Conservation (phyloP, 2,113 vertebrate genomes). For the Atlantisia rogersi region DNA sequence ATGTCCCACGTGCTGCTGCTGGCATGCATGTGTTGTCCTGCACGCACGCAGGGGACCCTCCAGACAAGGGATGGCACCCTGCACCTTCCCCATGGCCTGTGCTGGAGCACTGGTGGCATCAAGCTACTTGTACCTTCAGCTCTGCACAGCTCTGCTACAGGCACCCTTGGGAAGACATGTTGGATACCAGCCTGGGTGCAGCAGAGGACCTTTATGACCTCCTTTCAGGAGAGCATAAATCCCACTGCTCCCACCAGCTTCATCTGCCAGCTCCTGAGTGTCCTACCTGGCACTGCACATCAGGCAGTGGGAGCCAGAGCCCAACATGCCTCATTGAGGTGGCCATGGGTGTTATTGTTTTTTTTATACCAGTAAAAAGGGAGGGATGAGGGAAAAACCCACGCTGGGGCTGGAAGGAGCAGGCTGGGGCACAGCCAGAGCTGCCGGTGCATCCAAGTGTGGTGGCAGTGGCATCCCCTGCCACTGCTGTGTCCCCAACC, state of each 20-base stretch:
- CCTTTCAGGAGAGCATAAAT: not conserved
- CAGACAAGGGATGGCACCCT: not conserved
- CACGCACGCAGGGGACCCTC: fast-evolving
- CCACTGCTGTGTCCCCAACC: fast-evolving
- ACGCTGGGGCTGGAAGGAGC: not conserved
- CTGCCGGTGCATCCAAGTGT: fast-evolving
- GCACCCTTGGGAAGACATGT: fast-evolving
- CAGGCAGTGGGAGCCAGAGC: fast-evolving
- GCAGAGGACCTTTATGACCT: not conserved
- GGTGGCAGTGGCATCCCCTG: fast-evolving
- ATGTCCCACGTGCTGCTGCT: not conserved
- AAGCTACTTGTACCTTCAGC: not conserved
- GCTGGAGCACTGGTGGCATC: not conserved
- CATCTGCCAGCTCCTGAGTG: fast-evolving
- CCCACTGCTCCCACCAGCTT: not conserved
- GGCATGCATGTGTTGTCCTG: not conserved
- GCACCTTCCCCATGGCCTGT: not conserved
- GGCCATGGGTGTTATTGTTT: fast-evolving
- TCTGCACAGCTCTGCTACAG: too few species aligned
- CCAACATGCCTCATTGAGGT: fast-evolving
- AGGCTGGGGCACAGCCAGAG: not conserved
- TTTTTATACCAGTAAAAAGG: not conserved
- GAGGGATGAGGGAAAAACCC: fast-evolving
- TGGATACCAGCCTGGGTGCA: fast-evolving
- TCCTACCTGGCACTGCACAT: not conserved